phyloP scores from a whole-genome alignment of 2,797 vertebrate species.

The Kryptopterus vitreolus region DNA sequence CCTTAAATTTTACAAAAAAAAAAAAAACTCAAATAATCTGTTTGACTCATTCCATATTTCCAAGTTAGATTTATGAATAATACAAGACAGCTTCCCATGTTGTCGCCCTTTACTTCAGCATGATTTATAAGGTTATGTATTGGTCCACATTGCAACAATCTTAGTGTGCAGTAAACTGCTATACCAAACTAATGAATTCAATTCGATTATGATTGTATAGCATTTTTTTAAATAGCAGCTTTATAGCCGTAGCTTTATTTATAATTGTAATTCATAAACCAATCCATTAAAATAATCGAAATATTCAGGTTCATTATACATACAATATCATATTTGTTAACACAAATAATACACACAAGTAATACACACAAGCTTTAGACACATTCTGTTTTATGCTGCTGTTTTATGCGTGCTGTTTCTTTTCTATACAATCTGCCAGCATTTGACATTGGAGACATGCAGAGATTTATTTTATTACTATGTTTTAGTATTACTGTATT shows the following conservation, averaged over 20 bases:
- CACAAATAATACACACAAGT: no score
- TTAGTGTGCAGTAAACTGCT: neutral
- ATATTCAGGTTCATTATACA: neutral
- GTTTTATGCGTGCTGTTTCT: neutral
- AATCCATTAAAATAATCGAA: neutral
- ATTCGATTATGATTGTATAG: no score
- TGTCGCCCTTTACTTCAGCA: neutral
- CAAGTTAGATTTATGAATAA: neutral
- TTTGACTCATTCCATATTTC: neutral
- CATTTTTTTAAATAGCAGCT: no score
- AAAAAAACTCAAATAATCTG: neutral
- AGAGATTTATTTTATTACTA: neutral
- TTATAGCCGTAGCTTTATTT: no score
- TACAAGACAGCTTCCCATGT: neutral
- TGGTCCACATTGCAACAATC: neutral
- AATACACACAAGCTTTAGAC: no score
- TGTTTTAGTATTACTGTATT: no score
- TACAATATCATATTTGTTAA: no score
- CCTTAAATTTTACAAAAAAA: no score
- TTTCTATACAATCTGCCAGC: neutral
- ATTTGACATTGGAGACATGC: neutral
- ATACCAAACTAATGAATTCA: no score
- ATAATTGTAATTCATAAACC: no score
- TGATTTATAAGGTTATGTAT: neutral
- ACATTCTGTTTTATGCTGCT: neutral